Evolutionary conservation across 2,797 vertebrate genomes (phyloP).

Genomic region (Emys orbicularis): DNA sequence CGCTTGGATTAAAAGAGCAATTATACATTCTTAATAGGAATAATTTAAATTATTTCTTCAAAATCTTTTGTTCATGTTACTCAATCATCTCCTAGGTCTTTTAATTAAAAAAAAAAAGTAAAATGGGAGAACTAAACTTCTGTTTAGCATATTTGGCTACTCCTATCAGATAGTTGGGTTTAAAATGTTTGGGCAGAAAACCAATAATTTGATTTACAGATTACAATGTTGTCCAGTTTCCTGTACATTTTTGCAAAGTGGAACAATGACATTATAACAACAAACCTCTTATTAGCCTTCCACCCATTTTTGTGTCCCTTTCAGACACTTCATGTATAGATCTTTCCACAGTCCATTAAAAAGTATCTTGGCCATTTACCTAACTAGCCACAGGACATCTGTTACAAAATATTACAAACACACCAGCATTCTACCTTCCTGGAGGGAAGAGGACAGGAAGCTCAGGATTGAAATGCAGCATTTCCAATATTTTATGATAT

Average conservation of each 20-base stretch:
- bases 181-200: conserved; percentile 60
- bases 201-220: conserved; percentile 61
- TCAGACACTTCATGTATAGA: not conserved
- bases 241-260: not conserved
- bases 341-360: conserved; percentile 37
- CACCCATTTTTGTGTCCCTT: not conserved
- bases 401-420: conserved; percentile 34
- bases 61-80: conserved; percentile 6
- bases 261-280: conserved; percentile 57
- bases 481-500: conserved; percentile 49
- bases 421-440: conserved; percentile 28
- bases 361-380: conserved; percentile 40
- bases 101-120: not conserved
- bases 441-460: conserved; percentile 59
- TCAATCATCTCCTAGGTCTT: conserved; percentile 13
- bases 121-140: conserved; percentile 9
- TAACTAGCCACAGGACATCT: conserved; percentile 49
- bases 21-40: not conserved
- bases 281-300: not conserved
- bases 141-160: conserved; percentile 18
- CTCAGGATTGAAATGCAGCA: conserved; percentile 40
- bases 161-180: conserved; percentile 55
- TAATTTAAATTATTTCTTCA: not conserved
- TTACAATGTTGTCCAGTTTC: conserved; percentile 51
- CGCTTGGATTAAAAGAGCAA: conserved; percentile 5